phyloP scores from a whole-genome alignment of 2,113 vertebrate species.

The Corythaeola cristata region DNA sequence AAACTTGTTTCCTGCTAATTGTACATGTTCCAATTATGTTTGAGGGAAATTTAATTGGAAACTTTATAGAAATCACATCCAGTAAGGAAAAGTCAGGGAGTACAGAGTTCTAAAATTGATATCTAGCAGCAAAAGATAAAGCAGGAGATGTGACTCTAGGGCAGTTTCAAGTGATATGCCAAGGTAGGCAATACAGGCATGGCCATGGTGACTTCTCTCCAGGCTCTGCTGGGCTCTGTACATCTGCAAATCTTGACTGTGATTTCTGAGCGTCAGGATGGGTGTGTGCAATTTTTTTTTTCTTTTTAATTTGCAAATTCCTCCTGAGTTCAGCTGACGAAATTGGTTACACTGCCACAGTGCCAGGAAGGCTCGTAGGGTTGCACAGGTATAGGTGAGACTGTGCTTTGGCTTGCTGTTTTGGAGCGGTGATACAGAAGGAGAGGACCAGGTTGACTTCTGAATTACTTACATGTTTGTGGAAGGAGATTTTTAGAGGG shows the following conservation, averaged over 20 bases:
- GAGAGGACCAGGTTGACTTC: neutral
- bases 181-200: neutral
- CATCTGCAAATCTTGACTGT: rapidly evolving
- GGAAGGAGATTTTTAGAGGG: neutral
- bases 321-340: neutral
- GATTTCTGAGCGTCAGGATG: neutral
- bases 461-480: neutral
- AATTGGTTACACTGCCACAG: rapidly evolving
- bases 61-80: rapidly evolving
- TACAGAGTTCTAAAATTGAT: neutral
- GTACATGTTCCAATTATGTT: neutral
- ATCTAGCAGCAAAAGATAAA: neutral
- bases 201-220: neutral
- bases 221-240: neutral
- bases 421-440: neutral
- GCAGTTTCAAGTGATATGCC: neutral
- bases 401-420: neutral
- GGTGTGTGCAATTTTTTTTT: too few relatives aligned
- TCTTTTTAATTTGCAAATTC: neutral
- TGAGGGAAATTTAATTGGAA: neutral
- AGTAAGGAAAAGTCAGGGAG: neutral
- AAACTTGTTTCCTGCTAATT: conserved; percentile 12
- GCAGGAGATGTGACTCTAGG: neutral
- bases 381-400: neutral
- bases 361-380: neutral